phyloP scores from a whole-genome alignment of 2,113 vertebrate species.

The Opisthocomus hoazin region DNA sequence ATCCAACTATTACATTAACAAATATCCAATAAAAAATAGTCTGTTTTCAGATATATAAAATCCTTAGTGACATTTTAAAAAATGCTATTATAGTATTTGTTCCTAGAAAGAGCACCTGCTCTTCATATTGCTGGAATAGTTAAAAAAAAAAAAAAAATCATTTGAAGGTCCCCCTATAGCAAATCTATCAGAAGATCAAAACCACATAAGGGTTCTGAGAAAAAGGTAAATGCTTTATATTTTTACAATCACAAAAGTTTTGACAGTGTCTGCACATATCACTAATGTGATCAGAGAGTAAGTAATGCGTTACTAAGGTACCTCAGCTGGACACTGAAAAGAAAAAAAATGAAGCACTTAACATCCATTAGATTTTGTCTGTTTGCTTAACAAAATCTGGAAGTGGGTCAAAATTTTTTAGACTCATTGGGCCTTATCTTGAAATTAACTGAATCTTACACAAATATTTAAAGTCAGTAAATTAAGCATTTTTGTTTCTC shows the following conservation, averaged over 20 bases:
- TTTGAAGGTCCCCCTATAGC: not conserved
- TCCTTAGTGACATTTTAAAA: not conserved
- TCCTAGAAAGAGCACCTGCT: not conserved
- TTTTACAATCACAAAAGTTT: not conserved
- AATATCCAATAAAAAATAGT: not conserved
- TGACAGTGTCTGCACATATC: not conserved
- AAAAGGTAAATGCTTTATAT: not conserved
- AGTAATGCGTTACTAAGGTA: not conserved
- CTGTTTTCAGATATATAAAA: not conserved
- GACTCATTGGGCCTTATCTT: not conserved
- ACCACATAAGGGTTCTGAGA: not conserved
- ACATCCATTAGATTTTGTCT: not conserved
- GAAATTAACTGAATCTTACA: not conserved
- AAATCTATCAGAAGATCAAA: not conserved
- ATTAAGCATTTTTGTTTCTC: not conserved
- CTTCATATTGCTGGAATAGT: not conserved
- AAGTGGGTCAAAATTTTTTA: not conserved
- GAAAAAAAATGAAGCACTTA: not conserved
- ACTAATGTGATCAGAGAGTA: not conserved
- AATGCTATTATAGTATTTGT: not conserved
- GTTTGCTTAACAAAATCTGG: not conserved
- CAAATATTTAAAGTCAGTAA: not conserved
- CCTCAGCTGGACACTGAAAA: not conserved
- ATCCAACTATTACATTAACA: not conserved
- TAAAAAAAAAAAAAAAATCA: not conserved